Conservation (phyloP, 2,888 invertebrate genomes). For the Phengaris arion region DNA sequence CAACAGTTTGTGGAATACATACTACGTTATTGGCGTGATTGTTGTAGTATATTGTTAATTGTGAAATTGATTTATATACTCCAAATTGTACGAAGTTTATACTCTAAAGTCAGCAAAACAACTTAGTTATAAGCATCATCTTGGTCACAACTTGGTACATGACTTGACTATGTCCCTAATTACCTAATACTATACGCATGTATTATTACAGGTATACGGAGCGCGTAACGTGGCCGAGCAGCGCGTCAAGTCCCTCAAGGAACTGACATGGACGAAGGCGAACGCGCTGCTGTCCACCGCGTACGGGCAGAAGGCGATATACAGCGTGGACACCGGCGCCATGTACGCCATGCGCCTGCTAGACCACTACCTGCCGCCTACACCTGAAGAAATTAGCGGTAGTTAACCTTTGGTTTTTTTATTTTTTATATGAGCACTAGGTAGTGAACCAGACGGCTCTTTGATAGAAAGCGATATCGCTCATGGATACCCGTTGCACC, state of each 20-base stretch:
- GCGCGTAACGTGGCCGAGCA: slow-evolving; percentile 75
- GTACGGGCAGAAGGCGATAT: slow-evolving; percentile 83
- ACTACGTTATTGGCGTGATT: not conserved
- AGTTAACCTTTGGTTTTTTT: slow-evolving; percentile 39
- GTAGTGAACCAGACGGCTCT: too few relatives aligned
- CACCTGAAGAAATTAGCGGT: slow-evolving; percentile 73
- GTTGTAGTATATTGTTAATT: not conserved
- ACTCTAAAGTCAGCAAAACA: too few relatives aligned
- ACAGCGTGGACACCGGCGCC: slow-evolving; percentile 84
- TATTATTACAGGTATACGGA: slow-evolving; percentile 59
- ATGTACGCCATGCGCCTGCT: slow-evolving; percentile 84
- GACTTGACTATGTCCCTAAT: too few relatives aligned
- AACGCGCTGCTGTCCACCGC: slow-evolving; percentile 84
- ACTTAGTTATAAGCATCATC: too few relatives aligned
- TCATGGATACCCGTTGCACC: too few relatives aligned
- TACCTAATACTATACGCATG: not conserved
- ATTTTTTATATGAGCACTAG: too few relatives aligned
- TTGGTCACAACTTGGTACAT: too few relatives aligned
- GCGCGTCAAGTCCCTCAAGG: slow-evolving; percentile 82
- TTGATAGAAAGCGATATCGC: too few relatives aligned
- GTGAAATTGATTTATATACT: not conserved
- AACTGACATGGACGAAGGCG: slow-evolving; percentile 85
- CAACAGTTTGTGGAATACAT: too few relatives aligned
- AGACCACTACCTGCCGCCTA: slow-evolving; percentile 84
- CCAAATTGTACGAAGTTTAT: not conserved